phyloP scores from a whole-genome alignment of 1,140 invertebrate genomes.

The Melipona quadrifasciata region DNA sequence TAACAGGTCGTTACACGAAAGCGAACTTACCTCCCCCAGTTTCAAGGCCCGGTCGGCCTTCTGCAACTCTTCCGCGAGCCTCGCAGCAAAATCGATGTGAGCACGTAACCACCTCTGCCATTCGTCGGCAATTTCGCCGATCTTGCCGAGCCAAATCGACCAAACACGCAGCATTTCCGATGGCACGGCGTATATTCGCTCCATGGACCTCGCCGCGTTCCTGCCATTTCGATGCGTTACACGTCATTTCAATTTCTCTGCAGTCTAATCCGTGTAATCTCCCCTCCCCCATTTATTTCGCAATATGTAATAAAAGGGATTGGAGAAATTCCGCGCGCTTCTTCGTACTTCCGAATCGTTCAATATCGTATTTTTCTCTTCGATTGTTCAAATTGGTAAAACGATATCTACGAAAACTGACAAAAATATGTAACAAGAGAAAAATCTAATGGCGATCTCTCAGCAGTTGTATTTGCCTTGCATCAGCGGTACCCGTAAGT shows the following conservation, averaged over 20 bases:
- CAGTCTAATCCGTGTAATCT: background rate
- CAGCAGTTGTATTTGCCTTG: too few relatives aligned
- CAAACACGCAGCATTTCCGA: constrained; percentile 69
- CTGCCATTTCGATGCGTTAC: constrained; percentile 37
- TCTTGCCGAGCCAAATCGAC: constrained; percentile 67
- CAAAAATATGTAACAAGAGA: too few relatives aligned
- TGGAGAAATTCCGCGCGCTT: background rate
- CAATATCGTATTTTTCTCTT: too few relatives aligned
- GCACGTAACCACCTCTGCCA: constrained; percentile 71
- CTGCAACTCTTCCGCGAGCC: constrained; percentile 59
- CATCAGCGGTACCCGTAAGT: too few relatives aligned
- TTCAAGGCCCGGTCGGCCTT: constrained; percentile 13
- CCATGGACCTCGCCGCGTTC: constrained; percentile 58
- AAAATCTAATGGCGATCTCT: too few relatives aligned
- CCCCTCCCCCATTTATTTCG: background rate
- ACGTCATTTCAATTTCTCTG: background rate
- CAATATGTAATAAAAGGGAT: background rate
- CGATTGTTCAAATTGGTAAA: too few relatives aligned
- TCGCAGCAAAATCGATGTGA: constrained; percentile 66
- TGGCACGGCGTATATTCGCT: constrained; percentile 60
- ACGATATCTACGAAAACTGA: too few relatives aligned
- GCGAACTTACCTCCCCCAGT: constrained; percentile 3
- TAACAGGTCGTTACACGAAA: constrained; percentile 6
- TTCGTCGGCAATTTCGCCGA: constrained; percentile 66
- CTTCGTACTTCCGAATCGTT: background rate